Base-by-base conservation (phyloP, 92 coral and sea anemone genomes). In the Anthopleura xanthogrammica region DNA sequence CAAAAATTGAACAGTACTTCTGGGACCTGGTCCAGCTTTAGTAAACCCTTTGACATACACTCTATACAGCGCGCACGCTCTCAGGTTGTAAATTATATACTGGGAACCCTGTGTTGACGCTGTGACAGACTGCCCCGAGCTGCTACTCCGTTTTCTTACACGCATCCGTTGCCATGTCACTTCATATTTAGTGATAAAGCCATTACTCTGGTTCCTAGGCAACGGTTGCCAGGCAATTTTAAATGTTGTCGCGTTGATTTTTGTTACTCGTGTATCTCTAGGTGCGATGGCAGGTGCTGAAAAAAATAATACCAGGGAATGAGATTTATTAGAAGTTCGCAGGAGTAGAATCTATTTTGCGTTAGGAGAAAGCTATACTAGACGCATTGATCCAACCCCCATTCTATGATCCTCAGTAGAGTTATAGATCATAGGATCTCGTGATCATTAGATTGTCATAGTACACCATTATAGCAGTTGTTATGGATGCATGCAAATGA, bases 131-230 rank as follows among this genome's bases (percentile, higher is more conserved):
- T 60, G 57, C 19, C 57, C 75, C 12, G 83, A 22, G 36, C 43
- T 65, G 62, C 75, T 62, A 41, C 17, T 80, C 16, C 48, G 29
- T 40, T 73, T 66, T 17, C 83, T 75, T 43, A 80, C 12, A 56
- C 14, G 83, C 8, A 19, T 42, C 52, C 54, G 20, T 16, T 16
- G n/a, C 79, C 86, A 73, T 16, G 17, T 41, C 2, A 83, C 52
- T 75, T 57, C 77, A 48, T 83, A 83, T 9, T 60, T 24, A 5
- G 58, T 57, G 29, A 75, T 5, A 42, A 41, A 22, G 60, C 80
- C 86, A 60, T 83, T 83, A 66, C 80, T 76, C 66, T 83, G 80
- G 41, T 83, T n/a, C 42, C 60, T 73, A 22, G 74, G 24, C 74
- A 83, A 54, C 43, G 86, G 72, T 72, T 75, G 66, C 86, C 86